A percentile compares a stretch with the other conserved stretches of the same genome.
Evolutionary conservation across 2,888 invertebrate species (phyloP).

Genomic region (Cataglyphis altisquamis): DNA sequence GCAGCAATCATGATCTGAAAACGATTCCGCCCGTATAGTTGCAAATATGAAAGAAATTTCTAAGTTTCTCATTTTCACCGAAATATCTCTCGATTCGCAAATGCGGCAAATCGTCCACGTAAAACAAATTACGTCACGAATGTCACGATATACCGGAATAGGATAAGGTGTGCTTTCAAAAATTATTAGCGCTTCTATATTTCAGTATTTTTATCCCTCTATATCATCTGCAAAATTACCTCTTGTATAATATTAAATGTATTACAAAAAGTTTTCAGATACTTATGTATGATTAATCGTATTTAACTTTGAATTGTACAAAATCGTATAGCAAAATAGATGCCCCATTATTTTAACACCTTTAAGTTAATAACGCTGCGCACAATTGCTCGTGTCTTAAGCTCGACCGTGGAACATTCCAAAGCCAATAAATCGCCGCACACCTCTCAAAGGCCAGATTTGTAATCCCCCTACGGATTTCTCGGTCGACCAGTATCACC

Average conservation of each 20-base stretch:
- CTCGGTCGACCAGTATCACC: constrained; percentile 51
- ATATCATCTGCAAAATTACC: not conserved
- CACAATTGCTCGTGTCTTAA: constrained; percentile 35
- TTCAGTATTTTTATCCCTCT: not conserved
- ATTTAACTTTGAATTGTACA: not conserved
- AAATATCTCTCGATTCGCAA: not conserved
- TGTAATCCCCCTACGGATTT: constrained; percentile 57
- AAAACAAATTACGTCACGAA: not conserved
- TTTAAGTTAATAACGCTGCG: constrained; percentile 35
- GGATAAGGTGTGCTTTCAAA: not conserved
- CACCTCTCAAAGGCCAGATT: constrained; percentile 52
- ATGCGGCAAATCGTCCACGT: too few species aligned
- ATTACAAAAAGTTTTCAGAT: not conserved
- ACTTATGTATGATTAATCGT: not conserved
- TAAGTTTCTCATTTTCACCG: not conserved
- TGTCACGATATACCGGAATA: not conserved
- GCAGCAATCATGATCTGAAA: constrained; percentile 2
- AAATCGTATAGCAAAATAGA: not conserved
- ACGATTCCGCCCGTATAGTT: not conserved
- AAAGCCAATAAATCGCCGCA: constrained; percentile 64
- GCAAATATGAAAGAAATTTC: constrained; percentile 4
- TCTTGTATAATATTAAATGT: not conserved
- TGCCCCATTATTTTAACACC: constrained; percentile 12
- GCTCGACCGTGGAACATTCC: constrained; percentile 48
- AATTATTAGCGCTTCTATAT: not conserved